phyloP scores from a whole-genome alignment of 2,797 vertebrate species.

The Netta rufina region DNA sequence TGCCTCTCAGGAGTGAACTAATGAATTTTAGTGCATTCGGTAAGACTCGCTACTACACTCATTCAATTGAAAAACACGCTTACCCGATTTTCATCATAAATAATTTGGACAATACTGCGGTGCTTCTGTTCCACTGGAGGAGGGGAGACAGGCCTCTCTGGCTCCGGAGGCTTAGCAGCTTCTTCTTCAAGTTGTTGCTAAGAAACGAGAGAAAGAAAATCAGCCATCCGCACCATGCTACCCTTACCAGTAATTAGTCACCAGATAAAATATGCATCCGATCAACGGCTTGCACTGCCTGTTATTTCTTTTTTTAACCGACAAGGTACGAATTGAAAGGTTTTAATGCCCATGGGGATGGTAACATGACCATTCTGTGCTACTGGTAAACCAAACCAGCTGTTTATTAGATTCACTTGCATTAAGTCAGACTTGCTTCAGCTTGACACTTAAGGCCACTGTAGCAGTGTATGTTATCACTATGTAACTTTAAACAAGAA shows the following conservation, averaged over 20 bases:
- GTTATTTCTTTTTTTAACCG: background rate
- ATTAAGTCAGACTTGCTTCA: background rate
- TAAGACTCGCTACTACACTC: background rate
- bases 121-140: slow-evolving; percentile 99
- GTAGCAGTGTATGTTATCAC: background rate
- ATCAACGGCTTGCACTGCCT: slow-evolving; percentile 23
- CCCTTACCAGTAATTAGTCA: slow-evolving; percentile 65
- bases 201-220: slow-evolving; percentile 79
- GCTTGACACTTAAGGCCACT: background rate
- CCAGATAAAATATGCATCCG: slow-evolving; percentile 43
- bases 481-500: slow-evolving; percentile 36
- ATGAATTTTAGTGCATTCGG: rapidly evolving
- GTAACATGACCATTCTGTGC: background rate
- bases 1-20: background rate
- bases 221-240: slow-evolving; percentile 54
- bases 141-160: slow-evolving; percentile 95
- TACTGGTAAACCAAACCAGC: background rate
- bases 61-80: slow-evolving; percentile 14
- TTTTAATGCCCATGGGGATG: background rate
- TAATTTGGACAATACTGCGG: slow-evolving; percentile 98
- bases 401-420: background rate
- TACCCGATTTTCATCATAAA: slow-evolving; percentile 98
- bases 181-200: slow-evolving; percentile 99
- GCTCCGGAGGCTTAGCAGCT: slow-evolving; percentile 97
- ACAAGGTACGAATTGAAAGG: background rate